phyloP scores from a whole-genome alignment of 1,140 invertebrate genomes.

The Drosophila rhopaloa region DNA sequence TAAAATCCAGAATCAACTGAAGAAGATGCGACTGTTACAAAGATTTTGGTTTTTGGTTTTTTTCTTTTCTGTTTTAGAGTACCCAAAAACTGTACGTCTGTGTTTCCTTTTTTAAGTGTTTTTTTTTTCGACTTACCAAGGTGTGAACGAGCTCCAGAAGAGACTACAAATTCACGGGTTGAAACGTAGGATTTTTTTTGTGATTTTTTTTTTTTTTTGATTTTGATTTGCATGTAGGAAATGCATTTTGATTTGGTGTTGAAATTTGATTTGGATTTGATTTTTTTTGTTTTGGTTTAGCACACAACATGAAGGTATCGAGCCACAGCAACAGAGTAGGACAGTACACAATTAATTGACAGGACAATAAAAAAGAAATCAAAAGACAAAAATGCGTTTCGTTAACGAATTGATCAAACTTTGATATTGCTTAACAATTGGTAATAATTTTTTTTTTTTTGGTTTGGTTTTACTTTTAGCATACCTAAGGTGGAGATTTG shows the following conservation, averaged over 20 bases:
- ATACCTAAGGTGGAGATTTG: constrained; percentile 56
- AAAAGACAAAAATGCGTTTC: constrained; percentile 83
- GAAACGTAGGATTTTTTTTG: constrained; percentile 73
- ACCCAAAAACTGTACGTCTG: constrained; percentile 51
- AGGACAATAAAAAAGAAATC: constrained; percentile 84
- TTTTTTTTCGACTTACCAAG: constrained; percentile 91
- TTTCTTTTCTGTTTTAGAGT: constrained; percentile 37
- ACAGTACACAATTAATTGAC: constrained; percentile 87
- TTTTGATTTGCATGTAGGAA: constrained; percentile 59
- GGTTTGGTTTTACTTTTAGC: constrained; percentile 41
- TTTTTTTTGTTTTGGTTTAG: constrained; percentile 69
- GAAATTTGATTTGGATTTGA: constrained; percentile 56
- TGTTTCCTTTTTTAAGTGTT: constrained; percentile 55
- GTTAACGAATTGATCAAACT: constrained; percentile 80
- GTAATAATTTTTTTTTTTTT: constrained; percentile 39
- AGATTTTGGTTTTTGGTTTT: constrained; percentile 34
- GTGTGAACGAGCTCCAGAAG: constrained; percentile 98
- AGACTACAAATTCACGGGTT: constrained; percentile 89
- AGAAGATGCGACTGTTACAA: constrained; percentile 56
- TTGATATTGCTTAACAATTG: constrained; percentile 53
- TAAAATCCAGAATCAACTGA: constrained; percentile 46
- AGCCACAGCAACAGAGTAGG: constrained; percentile 87
- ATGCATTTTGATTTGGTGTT: constrained; percentile 69
- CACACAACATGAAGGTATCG: constrained; percentile 84
- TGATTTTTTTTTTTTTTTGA: constrained; percentile 50